Base-by-base conservation (phyloP, 2,797 vertebrate genomes). In the Thamnophis elegans region DNA sequence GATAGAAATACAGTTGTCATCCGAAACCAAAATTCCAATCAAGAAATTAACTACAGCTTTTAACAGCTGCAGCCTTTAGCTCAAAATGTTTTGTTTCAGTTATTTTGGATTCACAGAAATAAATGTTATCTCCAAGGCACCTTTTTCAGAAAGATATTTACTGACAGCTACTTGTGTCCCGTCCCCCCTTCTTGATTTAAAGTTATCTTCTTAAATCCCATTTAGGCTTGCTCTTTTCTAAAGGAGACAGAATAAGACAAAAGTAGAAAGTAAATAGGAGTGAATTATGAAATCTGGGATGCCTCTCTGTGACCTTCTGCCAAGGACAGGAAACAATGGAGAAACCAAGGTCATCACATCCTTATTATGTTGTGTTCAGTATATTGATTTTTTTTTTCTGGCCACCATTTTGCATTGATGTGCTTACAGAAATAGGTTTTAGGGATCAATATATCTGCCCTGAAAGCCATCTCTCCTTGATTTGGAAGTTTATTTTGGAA, bases 1-100 rank as follows among this genome's bases (percentile, higher is more conserved):
- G 56, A 58, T 9, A 91, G 94, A 95, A 95, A 0, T 96, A 94
- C 95, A 96, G 62, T 65, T 20, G 32, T 20, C 6, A 91, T 93
- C 6, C 90, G 86, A 68, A 95, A 55, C 87, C 90, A 95, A 93
- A 90, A 95, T 94, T 89, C 18, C 5, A 58, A 58, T 58, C n/a
- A 78, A 47, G 68, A 65, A 68, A 68, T 1, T 89, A 16, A 36
- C 8, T 91, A 47, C 36, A 95, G n/a, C 59, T 94, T 94, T 73
- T 89, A 22, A 16, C 2, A 94, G 92, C 26, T 93, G 51, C 13
- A 89, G 54, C 89, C 0, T 58, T 90, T 90, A 94, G 28, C 58
- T 56, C 36, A 78, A 92, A 82, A 86, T 26, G 3, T 16, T 94
- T 95, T 92, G 68, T 25, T 87, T 26, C 62, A 94, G 93, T 94